A percentile compares a stretch with the other conserved stretches of the same genome.
Conservation (phyloP, 2,113 vertebrate species). For the Catagonus wagneri region DNA sequence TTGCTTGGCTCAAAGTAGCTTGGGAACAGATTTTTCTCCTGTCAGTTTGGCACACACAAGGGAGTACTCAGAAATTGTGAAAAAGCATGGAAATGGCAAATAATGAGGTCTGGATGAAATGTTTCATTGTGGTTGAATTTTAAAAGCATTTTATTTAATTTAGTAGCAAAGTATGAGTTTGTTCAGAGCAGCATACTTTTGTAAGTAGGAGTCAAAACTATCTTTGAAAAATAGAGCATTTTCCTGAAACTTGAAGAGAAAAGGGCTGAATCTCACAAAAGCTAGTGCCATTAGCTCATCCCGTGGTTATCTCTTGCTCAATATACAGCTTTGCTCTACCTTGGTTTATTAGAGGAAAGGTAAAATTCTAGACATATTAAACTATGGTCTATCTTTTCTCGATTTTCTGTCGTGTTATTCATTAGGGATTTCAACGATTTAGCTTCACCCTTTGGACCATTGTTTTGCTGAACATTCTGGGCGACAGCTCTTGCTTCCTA, state of each 20-base stretch:
- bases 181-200: slow-evolving; percentile 49
- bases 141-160: slow-evolving; percentile 57
- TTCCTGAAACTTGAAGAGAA: slow-evolving; percentile 54
- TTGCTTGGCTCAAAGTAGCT: slow-evolving; percentile 70
- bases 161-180: slow-evolving; percentile 63
- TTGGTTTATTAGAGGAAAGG: slow-evolving; percentile 30
- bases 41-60: slow-evolving; percentile 34
- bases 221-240: slow-evolving; percentile 33
- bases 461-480: neutral
- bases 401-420: neutral
- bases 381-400: neutral
- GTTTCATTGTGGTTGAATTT: slow-evolving; percentile 55
- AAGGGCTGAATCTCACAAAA: neutral
- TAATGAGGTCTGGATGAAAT: slow-evolving; percentile 62
- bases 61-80: slow-evolving; percentile 73
- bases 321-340: neutral
- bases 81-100: slow-evolving; percentile 58
- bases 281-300: neutral
- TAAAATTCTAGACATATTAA: slow-evolving; percentile 3
- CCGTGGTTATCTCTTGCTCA: neutral
- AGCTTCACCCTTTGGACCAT: neutral
- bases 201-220: slow-evolving; percentile 46
- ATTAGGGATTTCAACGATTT: slow-evolving; percentile 19
- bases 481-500: neutral
- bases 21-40: slow-evolving; percentile 68